phyloP scores from a whole-genome alignment of 1,140 invertebrate species.

The Rhopalosiphum padi region DNA sequence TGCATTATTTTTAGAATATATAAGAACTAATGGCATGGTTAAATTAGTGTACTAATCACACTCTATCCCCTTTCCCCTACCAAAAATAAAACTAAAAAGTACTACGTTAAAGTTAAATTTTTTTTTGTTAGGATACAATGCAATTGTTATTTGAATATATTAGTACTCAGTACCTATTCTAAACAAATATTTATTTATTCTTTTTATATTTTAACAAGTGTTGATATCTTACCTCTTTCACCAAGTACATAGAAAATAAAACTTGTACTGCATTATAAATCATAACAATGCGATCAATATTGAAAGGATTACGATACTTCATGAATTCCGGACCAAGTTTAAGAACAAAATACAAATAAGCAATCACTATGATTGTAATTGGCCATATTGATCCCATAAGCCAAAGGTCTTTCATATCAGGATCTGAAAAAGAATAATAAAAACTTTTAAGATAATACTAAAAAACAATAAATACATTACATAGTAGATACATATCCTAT shows the following conservation, averaged over 20 bases:
- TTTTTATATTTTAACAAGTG: background rate
- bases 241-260: constrained; percentile 62
- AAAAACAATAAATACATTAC: background rate
- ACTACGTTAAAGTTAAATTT: background rate
- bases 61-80: too few relatives aligned
- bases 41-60: background rate
- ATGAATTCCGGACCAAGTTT: constrained; percentile 76
- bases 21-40: background rate
- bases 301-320: constrained; percentile 66
- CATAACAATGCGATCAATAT: constrained; percentile 66
- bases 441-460: background rate
- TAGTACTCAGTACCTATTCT: background rate
- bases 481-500: background rate
- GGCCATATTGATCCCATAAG: constrained; percentile 70
- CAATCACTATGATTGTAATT: constrained; percentile 67
- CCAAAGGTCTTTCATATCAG: constrained; percentile 70
- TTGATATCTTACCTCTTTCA: constrained; percentile 53
- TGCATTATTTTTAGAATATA: background rate
- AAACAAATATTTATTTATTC: background rate
- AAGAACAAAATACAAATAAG: constrained; percentile 75
- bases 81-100: background rate
- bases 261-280: constrained; percentile 69
- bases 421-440: constrained; percentile 66
- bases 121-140: background rate
- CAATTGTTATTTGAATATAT: background rate